phyloP scores from a whole-genome alignment of 2,888 invertebrate species.

The Plusia festucae region DNA sequence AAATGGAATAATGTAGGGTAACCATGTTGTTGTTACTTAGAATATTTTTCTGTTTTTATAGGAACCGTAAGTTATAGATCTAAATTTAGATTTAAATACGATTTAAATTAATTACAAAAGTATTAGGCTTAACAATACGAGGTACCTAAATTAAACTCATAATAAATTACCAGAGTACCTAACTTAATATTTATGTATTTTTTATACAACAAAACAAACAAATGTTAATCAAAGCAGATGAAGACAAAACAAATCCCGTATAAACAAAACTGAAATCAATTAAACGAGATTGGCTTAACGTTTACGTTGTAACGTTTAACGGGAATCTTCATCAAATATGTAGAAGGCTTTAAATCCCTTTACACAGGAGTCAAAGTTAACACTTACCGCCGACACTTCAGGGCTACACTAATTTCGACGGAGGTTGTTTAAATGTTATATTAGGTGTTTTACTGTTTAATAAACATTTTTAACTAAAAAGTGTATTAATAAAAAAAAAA shows the following conservation, averaged over 20 bases:
- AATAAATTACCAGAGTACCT: not conserved
- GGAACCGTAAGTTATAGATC: too few species aligned
- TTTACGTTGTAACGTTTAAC: slow-evolving; percentile 17
- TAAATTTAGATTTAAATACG: not conserved
- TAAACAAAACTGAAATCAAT: slow-evolving; percentile 31
- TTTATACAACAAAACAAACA: not conserved
- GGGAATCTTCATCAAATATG: slow-evolving; percentile 56
- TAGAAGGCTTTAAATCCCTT: slow-evolving; percentile 39
- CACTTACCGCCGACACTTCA: slow-evolving; percentile 51
- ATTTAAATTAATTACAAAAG: not conserved
- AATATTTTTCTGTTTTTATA: too few species aligned
- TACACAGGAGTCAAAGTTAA: slow-evolving; percentile 37
- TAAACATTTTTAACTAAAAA: too few species aligned
- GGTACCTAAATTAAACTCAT: not conserved
- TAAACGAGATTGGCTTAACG: slow-evolving; percentile 11
- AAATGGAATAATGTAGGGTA: slow-evolving; percentile 20
- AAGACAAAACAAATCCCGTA: not conserved
- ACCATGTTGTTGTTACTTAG: slow-evolving; percentile 14
- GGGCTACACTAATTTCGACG: slow-evolving; percentile 35
- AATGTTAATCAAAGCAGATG: not conserved
- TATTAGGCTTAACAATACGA: not conserved
- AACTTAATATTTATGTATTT: not conserved
- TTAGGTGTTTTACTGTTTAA: slow-evolving; percentile 13
- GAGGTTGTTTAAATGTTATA: slow-evolving; percentile 28
- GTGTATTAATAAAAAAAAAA: too few species aligned